Evolutionary conservation across 2,888 invertebrate species (phyloP).

Genomic region (Hypercompe scribonia): DNA sequence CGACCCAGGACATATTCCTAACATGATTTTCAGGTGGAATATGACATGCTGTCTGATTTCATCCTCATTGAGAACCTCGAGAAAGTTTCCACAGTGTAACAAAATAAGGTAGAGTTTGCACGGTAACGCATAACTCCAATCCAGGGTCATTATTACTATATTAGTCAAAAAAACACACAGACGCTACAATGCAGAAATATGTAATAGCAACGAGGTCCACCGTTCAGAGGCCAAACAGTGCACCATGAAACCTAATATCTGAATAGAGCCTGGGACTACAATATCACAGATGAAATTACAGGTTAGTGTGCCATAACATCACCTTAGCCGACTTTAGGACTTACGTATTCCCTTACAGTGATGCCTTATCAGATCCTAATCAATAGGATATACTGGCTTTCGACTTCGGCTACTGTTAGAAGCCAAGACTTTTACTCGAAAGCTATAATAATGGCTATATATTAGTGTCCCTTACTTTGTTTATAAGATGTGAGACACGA

Average conservation of each 20-base stretch:
- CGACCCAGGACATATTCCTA: too few species aligned
- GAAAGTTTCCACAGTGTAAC: neutral
- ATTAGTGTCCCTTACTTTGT: neutral
- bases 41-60: neutral
- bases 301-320: constrained; percentile 15
- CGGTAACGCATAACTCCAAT: neutral
- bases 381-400: neutral
- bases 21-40: too few species aligned
- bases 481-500: neutral
- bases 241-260: constrained; percentile 17
- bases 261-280: constrained; percentile 2
- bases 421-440: neutral
- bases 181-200: neutral
- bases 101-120: too few species aligned
- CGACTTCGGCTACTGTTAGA: neutral
- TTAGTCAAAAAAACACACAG: neutral
- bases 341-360: constrained; percentile 14
- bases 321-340: constrained; percentile 1
- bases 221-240: neutral
- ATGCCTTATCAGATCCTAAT: constrained; percentile 6
- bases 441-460: neutral
- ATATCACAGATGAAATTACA: constrained; percentile 17
- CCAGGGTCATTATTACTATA: neutral
- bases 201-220: neutral
- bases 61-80: neutral